Evolutionary conservation across 1,140 invertebrate genomes (phyloP), one percentile per base, ranked within the genome.

Genomic region (Temnothorax nylanderi): DNA sequence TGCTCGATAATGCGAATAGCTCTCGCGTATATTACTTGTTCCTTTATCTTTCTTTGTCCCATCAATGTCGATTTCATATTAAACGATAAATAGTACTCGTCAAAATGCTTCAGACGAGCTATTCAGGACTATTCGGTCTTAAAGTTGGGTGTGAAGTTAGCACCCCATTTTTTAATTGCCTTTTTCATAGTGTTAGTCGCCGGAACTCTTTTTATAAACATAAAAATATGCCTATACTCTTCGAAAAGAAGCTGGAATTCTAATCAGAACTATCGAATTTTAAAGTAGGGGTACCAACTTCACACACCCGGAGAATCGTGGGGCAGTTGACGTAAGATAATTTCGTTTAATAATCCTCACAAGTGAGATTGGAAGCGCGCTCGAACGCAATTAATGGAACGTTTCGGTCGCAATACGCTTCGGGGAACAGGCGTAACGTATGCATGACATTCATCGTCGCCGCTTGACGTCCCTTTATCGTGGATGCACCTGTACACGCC

Each of bases 391-490:
- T 78, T 67, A 78, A 78, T 76, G 82, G 74, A 85, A 78, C 82
- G 75, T 85, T 85, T 78, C 47, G 82, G 62, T 85, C 58, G 82
- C 82, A 78, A 78, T 85, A 85, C 64, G 82, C 80, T 84, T 77
- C 82, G 82, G 60, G 71, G 75, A 60, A 78, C 51, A 67, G 74
- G 41, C 56, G 74, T 85, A 85, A 85, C 82, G 75, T 85, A 85
- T 85, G 82, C 82, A 78, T 78, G 82, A 85, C 49, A 85, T 85
- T 85, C 75, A 85, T 85, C 82, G 82, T 78, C 47, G 72, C 51
- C 58, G 67, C 60, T 85, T 62, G 74, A 85, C 75, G 78, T 47
- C 74, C 75, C 74, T 85, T 64, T 85, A 85, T 85, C 60, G 60
- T 56, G 47, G 75, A 78, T 37, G 82, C 75, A 78, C 74, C 82